Conservation (phyloP, 2,888 invertebrate genomes). For the Rhimphoctona megacephalus region DNA sequence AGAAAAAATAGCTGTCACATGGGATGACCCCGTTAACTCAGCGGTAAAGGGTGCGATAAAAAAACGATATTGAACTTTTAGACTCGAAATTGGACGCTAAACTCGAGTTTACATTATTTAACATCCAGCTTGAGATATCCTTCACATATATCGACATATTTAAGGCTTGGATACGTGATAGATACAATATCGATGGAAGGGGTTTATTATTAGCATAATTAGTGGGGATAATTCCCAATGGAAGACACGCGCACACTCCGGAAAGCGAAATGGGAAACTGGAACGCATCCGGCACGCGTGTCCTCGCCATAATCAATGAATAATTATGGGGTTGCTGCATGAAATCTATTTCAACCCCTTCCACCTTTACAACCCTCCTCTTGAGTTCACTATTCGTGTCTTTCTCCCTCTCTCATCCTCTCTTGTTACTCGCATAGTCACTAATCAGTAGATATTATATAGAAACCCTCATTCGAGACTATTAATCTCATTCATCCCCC, state of each 20-base stretch:
- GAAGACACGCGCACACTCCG: not conserved
- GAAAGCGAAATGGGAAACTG: constrained; percentile 28
- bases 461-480: not conserved
- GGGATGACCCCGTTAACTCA: no score
- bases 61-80: not conserved
- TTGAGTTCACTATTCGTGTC: not conserved
- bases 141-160: not conserved
- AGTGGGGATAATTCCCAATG: constrained; percentile 21
- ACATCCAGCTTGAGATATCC: not conserved
- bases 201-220: constrained; percentile 63
- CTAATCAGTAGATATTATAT: constrained; percentile 5
- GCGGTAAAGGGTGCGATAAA: not conserved
- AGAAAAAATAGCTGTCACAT: no score
- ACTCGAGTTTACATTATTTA: not conserved
- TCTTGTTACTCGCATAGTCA: not conserved
- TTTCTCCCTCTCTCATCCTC: not conserved
- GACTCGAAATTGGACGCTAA: not conserved
- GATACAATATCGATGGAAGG: constrained; percentile 36
- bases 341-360: constrained; percentile 15
- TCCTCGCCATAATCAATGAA: constrained; percentile 61
- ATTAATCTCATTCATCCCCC: constrained; percentile 2
- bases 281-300: constrained; percentile 33
- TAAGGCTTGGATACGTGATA: not conserved
- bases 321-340: constrained; percentile 55
- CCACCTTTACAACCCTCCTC: not conserved